phyloP scores from a whole-genome alignment of 2,888 invertebrate species.

The Nemapogon koenigi region DNA sequence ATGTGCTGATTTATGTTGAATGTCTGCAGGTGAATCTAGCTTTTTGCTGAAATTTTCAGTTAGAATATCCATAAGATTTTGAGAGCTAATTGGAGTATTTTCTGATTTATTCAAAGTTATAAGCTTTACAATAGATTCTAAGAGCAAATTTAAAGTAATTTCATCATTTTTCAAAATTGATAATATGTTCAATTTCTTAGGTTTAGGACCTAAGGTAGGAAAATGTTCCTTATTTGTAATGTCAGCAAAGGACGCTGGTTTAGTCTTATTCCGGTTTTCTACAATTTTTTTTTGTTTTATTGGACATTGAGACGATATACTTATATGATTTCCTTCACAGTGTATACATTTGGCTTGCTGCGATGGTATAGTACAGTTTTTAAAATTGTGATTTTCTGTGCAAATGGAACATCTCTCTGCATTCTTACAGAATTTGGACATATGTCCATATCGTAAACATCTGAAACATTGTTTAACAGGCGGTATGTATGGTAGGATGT shows the following conservation, averaged over 20 bases:
- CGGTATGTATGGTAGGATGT: not conserved
- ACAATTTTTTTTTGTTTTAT: constrained; percentile 1
- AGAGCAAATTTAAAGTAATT: too few species aligned
- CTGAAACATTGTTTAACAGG: not conserved
- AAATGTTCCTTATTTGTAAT: too few species aligned
- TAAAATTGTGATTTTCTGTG: not conserved
- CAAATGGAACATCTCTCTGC: too few species aligned
- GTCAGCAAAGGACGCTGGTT: too few species aligned
- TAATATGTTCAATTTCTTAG: too few species aligned
- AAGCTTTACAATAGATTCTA: too few species aligned
- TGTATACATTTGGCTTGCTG: not conserved
- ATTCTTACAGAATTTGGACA: not conserved
- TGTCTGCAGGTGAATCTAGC: too few species aligned
- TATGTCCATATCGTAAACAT: not conserved
- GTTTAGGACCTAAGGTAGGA: too few species aligned
- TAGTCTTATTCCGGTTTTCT: not conserved
- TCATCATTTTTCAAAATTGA: too few species aligned
- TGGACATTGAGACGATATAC: not conserved
- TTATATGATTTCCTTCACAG: constrained; percentile 2
- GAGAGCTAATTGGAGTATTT: not conserved
- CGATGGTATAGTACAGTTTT: not conserved
- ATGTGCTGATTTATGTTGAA: too few species aligned
- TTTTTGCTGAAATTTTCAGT: not conserved
- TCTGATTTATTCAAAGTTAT: not conserved
- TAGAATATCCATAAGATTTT: not conserved